Base-by-base conservation (phyloP, 1,140 invertebrate species). In the Drosophila pallidifrons region DNA sequence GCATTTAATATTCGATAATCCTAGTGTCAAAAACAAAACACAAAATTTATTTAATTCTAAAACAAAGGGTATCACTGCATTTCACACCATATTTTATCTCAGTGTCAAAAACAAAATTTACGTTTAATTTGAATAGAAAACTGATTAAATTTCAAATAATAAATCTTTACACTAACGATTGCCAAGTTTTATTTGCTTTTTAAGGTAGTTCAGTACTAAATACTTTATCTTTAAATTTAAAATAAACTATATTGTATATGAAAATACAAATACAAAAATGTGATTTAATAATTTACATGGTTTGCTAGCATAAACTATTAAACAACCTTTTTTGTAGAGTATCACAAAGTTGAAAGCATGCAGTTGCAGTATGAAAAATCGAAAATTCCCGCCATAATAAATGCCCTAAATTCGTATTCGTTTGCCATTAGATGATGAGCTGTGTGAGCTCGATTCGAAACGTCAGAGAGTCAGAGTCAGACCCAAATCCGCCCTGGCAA, bases 361-460 rank as follows among this genome's bases (percentile, higher is more conserved):
- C 43, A 30, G 1, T 47, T 16, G 28, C 28, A 13, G 13, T 13
- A 55, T 20, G n/a, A 41, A 47, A 43, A 2, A 59, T 25, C 58
- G 1, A 30, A 73, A 60, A 68, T 60, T 60, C 55, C 57, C 67
- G 54, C 30, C 57, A 13, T 67, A 32, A 60, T 38, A 73, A 73
- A 73, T 73, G 71, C 65, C 66, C 71, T 35, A 67, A 67, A 67
- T 73, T 75, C 59, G 46, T 45, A 58, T 45, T 30, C 57, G 49
- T 54, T 47, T 32, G 30, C 38, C 45, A 59, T 68, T 63, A 74
- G 70, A 58, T 46, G 64, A 77, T 75, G 64, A 63, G 51, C 57
- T 38, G 47, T 20, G 52, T 38, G 61, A 55, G 15, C 32, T 47
- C 43, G 8, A 30, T 11, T 43, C 41, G 13, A 43, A 35, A 13